Conservation (phyloP, 2,888 invertebrate species). For the Aquatica leii region DNA sequence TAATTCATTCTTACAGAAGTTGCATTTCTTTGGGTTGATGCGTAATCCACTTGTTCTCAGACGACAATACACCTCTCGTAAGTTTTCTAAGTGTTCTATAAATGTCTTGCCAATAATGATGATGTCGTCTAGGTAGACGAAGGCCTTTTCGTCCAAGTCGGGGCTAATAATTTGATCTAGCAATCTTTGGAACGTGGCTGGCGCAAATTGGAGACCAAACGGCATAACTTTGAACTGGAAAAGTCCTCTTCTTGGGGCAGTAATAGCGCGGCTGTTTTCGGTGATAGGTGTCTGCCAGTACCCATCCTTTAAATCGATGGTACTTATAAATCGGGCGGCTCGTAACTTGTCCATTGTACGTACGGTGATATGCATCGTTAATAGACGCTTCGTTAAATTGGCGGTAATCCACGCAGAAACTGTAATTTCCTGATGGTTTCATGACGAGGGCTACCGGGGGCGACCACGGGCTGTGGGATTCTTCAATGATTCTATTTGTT, state of each 20-base stretch:
- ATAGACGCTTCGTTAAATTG: background rate
- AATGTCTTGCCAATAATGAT: slow-evolving; percentile 16
- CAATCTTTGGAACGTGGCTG: slow-evolving; percentile 43
- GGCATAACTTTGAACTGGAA: background rate
- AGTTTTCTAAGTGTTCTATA: background rate
- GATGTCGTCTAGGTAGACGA: slow-evolving; percentile 30
- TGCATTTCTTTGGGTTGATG: background rate
- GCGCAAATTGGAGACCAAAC: background rate
- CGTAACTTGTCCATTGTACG: background rate
- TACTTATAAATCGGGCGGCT: background rate
- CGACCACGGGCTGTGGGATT: background rate
- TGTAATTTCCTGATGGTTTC: background rate
- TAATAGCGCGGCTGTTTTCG: background rate
- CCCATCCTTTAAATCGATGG: background rate
- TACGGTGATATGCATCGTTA: background rate
- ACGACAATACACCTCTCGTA: background rate
- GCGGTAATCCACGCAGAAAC: background rate
- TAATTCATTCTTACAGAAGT: background rate
- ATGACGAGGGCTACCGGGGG: background rate
- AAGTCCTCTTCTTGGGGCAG: background rate
- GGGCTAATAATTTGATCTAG: slow-evolving; percentile 44
- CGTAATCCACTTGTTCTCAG: background rate
- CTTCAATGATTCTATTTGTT: background rate
- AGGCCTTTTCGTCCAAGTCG: slow-evolving; percentile 39
- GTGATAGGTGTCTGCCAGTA: background rate